Evolutionary conservation across 2,888 invertebrate species (phyloP), one percentile per base, ranked within the genome.

Genomic region (Bombylius major): DNA sequence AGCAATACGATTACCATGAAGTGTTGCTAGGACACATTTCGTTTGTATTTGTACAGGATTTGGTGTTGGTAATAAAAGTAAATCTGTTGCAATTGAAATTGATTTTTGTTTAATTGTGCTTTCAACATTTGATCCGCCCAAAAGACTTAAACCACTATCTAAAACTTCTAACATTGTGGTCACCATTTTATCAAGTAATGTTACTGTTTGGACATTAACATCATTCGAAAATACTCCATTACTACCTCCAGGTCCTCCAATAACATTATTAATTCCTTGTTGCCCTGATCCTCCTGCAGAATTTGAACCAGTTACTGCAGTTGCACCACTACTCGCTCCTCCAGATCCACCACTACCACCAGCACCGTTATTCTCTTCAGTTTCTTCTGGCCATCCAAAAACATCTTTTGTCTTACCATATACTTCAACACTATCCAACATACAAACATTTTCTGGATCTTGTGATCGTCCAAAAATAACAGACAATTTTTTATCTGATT

Each of bases 341-440:
- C 72, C 64, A 2, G 73, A 63, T 11, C 70, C 70, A 13, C 71
- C 65, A 5, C 67, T 66, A 12, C 71, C 64, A 53, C 71, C 69
- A 11, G 70, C 68, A 12, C 69, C 68, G n/a, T 73, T 63, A 39
- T 76, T 72, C 60, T 96, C 96, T 66, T 96, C 95, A 9, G 82
- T 84, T 67, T 97, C 96, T 70, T 97, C 96, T 0, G 95, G 95
- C 97, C 96, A 97, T 47, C 95, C 95, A 68, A 97, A 95, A 1
- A 87, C 80, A 69, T 96, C 96, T 73, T 97, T 97, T 3, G 91
- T 89, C 75, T 94, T 95, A 2, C 94, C 94, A 70, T 96, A 96
- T 70, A 92, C 85, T 79, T 95, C 95, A 32, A 97, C 85, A 50
- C 90, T 91, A 71, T 98, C 96, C 0, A 98, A 82, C 84, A 96